Conservation (phyloP, 2,888 invertebrate species). For the Ryuthela nishihirai region DNA sequence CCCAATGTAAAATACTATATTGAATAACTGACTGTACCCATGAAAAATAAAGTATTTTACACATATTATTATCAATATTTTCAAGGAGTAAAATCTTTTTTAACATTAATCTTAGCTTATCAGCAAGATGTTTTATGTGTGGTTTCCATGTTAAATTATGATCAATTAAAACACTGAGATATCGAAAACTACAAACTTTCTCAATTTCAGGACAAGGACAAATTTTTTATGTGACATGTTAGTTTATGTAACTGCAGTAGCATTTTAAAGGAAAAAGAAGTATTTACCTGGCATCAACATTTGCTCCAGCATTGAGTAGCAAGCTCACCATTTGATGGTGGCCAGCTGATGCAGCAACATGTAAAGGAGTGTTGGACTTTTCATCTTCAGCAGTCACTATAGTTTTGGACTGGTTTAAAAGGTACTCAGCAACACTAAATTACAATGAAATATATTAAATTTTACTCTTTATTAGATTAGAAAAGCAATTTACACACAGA, state of each 20-base stretch:
- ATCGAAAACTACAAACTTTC: too few species aligned
- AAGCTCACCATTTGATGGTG: constrained; percentile 50
- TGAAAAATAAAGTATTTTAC: too few species aligned
- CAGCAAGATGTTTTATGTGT: too few species aligned
- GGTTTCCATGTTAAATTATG: too few species aligned
- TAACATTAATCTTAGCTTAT: too few species aligned
- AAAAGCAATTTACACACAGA: background rate
- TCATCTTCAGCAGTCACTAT: constrained; percentile 52
- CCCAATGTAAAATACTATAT: too few species aligned
- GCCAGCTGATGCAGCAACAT: constrained; percentile 51
- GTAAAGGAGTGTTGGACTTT: constrained; percentile 52
- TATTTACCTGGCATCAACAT: constrained; percentile 51
- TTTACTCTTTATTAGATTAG: background rate
- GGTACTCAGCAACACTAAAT: constrained; percentile 48
- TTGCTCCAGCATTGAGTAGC: constrained; percentile 52
- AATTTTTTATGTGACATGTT: background rate
- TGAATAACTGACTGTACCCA: too few species aligned
- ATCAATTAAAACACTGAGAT: too few species aligned
- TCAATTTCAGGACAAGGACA: too few species aligned
- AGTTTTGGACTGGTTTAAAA: constrained; percentile 48
- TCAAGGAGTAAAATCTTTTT: too few species aligned
- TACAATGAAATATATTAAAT: background rate
- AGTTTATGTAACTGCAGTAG: background rate
- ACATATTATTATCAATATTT: too few species aligned
- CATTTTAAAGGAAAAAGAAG: background rate